These are phyloP conservation scores for Drosophila paulistorum DNA, from an alignment of 1,140 invertebrate genomes.

Conservation along the genomic window DNA sequence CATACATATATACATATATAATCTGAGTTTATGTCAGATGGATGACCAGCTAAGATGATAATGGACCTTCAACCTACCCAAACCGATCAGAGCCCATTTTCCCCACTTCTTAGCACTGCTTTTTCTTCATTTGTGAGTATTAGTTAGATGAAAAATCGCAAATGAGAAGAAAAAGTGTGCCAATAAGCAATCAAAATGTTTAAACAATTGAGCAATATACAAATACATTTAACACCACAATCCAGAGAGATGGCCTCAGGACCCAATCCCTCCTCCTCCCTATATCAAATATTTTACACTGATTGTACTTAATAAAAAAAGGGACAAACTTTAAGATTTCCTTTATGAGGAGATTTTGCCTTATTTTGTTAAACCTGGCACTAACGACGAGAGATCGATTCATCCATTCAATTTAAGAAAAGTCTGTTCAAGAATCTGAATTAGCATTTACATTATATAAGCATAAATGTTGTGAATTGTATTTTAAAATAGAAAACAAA, in stretches of 20 bases:
- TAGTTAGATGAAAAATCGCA: constrained; percentile 77
- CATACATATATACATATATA: background rate
- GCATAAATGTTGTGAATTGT: constrained; percentile 9
- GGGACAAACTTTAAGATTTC: too few relatives aligned
- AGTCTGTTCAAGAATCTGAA: constrained; percentile 38
- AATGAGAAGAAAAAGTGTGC: constrained; percentile 37
- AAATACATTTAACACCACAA: constrained; percentile 8
- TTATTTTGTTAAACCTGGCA: background rate
- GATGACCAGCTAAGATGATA: constrained; percentile 12
- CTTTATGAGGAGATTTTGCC: background rate
- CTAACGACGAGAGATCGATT: background rate
- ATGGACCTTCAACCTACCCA: background rate
- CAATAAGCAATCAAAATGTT: constrained; percentile 19
- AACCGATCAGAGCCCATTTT: background rate
- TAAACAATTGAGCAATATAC: constrained; percentile 15
- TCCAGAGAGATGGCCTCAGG: background rate
- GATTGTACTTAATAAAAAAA: background rate
- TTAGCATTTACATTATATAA: constrained; percentile 62
- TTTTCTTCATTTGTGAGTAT: constrained; percentile 63
- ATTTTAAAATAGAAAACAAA: constrained; percentile 40
- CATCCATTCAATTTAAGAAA: background rate
- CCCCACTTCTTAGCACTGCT: constrained; percentile 6
- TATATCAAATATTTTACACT: background rate
- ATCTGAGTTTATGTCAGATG: constrained; percentile 17
- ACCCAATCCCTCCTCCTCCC: background rate